Conservation (phyloP, 1,140 invertebrate species). For the Drosophila pallidifrons region DNA sequence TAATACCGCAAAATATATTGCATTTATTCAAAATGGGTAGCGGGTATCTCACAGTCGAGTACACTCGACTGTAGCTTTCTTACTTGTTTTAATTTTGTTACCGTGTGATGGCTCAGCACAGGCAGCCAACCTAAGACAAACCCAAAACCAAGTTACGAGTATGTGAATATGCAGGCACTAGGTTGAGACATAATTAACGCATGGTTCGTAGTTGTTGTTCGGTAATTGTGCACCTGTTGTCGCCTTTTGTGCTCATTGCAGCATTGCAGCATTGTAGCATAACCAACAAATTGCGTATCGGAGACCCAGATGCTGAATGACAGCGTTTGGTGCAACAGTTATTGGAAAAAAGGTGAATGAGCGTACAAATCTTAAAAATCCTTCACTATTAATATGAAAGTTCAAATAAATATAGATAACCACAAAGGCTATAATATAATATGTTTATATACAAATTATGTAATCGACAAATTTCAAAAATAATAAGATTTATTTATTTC, state of each 20-base stretch:
- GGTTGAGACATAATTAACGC: slow-evolving; percentile 67
- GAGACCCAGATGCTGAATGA: slow-evolving; percentile 32
- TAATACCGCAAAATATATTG: too few species aligned
- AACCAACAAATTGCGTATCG: slow-evolving; percentile 34
- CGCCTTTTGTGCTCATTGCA: slow-evolving; percentile 58
- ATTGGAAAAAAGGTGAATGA: slow-evolving; percentile 21
- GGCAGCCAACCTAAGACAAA: neutral
- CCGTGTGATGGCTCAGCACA: slow-evolving; percentile 43
- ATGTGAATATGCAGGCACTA: slow-evolving; percentile 17
- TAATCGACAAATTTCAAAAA: too few species aligned
- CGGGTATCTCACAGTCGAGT: too few species aligned
- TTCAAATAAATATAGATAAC: neutral
- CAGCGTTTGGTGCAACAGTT: slow-evolving; percentile 41
- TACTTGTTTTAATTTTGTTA: slow-evolving; percentile 73
- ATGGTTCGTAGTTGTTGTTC: slow-evolving; percentile 61
- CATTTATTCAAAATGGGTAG: too few species aligned
- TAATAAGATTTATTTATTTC: too few species aligned
- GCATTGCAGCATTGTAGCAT: slow-evolving; percentile 15
- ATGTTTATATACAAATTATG: too few species aligned
- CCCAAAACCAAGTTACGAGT: slow-evolving; percentile 14
- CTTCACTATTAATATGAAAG: neutral
- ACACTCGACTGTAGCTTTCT: too few species aligned
- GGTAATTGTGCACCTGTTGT: slow-evolving; percentile 80
- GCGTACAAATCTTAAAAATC: slow-evolving; percentile 2
- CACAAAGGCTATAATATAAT: neutral